Evolutionary conservation across 2,113 vertebrate genomes (phyloP).

Genomic region (Eulemur macaco): DNA sequence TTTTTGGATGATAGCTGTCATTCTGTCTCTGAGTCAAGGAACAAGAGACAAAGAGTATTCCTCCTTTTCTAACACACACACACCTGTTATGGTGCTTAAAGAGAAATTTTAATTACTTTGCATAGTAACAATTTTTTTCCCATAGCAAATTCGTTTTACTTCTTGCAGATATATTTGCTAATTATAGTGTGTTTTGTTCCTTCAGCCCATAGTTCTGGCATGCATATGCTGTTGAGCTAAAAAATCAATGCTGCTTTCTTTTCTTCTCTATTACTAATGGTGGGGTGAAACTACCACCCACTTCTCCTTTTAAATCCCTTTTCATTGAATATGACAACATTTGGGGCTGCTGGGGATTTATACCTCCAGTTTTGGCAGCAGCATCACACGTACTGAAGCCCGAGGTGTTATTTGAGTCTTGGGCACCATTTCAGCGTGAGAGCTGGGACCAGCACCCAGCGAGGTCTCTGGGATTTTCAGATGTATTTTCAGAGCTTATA

Average conservation of each 20-base stretch:
- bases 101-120: slow-evolving; percentile 44
- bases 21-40: background rate
- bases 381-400: background rate
- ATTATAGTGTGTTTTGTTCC: slow-evolving; percentile 63
- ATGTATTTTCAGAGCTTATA: background rate
- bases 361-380: background rate
- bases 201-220: slow-evolving; percentile 40
- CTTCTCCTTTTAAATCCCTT: slow-evolving; percentile 49
- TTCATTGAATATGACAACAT: slow-evolving; percentile 47
- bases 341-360: background rate
- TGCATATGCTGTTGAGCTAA: background rate
- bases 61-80: background rate
- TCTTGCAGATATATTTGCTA: slow-evolving; percentile 69
- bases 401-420: background rate
- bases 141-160: slow-evolving; percentile 49
- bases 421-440: background rate
- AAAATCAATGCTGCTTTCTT: background rate
- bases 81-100: background rate
- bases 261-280: slow-evolving; percentile 59
- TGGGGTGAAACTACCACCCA: slow-evolving; percentile 64
- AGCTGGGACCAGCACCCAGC: accelerated
- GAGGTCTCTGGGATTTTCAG: background rate
- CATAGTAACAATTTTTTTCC: background rate
- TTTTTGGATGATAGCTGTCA: background rate
- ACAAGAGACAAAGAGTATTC: background rate